These are phyloP conservation scores for Parapristionchus giblindavisi DNA, from an alignment of 2,888 invertebrate species.

Conservation along the genomic window DNA sequence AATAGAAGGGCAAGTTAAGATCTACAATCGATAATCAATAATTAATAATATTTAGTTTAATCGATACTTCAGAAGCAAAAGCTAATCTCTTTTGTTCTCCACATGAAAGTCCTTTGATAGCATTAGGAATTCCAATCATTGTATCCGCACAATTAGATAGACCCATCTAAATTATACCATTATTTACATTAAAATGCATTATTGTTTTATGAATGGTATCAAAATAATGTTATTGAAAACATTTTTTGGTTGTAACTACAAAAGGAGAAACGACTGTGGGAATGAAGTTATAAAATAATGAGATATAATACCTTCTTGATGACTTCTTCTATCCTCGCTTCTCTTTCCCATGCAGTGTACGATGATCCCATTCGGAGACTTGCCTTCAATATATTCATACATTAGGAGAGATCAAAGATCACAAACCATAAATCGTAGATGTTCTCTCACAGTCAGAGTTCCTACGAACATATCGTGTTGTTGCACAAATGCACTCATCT, in stretches of 20 bases:
- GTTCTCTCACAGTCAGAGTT: conserved; percentile 85
- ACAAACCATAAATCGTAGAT: conserved; percentile 84
- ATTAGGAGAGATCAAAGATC: conserved; percentile 11
- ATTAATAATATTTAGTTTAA: neutral
- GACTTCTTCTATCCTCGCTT: conserved; percentile 79
- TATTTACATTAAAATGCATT: neutral
- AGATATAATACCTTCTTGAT: conserved; percentile 56
- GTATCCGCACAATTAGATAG: conserved; percentile 80
- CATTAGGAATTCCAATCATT: conserved; percentile 80
- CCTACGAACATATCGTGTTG: conserved; percentile 90
- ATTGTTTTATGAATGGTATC: conserved; percentile 4
- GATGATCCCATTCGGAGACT: conserved; percentile 82
- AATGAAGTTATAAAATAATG: too few relatives aligned
- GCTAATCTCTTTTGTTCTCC: conserved; percentile 91
- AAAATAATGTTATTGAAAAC: too few relatives aligned
- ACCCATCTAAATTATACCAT: conserved; percentile 76
- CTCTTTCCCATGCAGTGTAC: conserved; percentile 76
- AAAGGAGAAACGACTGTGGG: too few relatives aligned
- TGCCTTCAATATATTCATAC: conserved; percentile 71
- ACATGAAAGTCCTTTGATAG: conserved; percentile 86
- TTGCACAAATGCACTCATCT: conserved; percentile 86
- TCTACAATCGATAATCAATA: conserved; percentile 52
- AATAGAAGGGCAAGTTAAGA: conserved; percentile 73
- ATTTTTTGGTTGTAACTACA: too few relatives aligned
- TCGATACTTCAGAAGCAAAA: conserved; percentile 86